These are phyloP conservation scores for Agapornis roseicollis DNA, from an alignment of 2,113 vertebrate species.

Conservation along the genomic window DNA sequence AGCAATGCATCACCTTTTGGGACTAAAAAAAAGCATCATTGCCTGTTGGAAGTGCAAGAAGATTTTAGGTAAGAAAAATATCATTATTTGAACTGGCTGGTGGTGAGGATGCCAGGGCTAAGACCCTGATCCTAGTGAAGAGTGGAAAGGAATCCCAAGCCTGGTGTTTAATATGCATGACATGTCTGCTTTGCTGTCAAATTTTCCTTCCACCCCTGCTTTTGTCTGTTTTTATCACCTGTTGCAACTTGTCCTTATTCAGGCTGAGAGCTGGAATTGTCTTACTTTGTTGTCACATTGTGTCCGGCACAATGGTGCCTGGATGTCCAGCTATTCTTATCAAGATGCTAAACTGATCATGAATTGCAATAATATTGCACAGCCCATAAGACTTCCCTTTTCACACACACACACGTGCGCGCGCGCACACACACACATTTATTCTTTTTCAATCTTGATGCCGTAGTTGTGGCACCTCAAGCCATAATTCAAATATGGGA, in stretches of 20 bases:
- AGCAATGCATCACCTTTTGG: neutral
- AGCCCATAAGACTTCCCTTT: neutral
- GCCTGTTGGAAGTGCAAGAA: neutral
- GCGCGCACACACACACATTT: accelerated
- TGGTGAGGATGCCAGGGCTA: neutral
- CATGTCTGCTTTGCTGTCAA: constrained; percentile 28
- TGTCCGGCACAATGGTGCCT: neutral
- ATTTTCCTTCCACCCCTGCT: constrained; percentile 21
- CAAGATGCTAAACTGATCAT: neutral
- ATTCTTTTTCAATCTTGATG: neutral
- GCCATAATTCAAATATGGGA: neutral
- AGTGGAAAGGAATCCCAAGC: constrained; percentile 2
- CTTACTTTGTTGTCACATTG: neutral
- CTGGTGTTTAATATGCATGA: constrained; percentile 50
- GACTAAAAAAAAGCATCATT: neutral
- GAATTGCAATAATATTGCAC: neutral
- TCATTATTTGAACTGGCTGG: constrained; percentile 20
- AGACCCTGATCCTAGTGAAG: neutral
- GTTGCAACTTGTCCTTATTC: constrained; percentile 32
- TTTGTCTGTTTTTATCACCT: constrained; percentile 42
- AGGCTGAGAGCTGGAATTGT: neutral
- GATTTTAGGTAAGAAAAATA: constrained; percentile 43
- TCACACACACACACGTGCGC: accelerated
- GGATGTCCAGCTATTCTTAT: accelerated
- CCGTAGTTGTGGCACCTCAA: neutral